Evolutionary conservation across 2,113 vertebrate genomes (phyloP).

Genomic region (Seriola quinqueradiata): DNA sequence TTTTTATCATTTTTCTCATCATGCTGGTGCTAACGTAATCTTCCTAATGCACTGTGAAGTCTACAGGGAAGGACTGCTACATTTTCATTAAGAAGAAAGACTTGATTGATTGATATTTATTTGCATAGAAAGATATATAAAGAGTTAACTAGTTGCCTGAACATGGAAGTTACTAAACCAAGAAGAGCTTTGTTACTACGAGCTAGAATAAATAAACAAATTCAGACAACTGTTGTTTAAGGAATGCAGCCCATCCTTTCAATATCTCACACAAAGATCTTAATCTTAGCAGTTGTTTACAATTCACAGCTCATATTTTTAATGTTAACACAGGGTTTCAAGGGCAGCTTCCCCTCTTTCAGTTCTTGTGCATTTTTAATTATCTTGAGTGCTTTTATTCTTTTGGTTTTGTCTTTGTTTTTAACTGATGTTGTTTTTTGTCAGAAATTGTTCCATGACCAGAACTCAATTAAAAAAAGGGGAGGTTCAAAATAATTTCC

Average conservation of each 20-base stretch:
- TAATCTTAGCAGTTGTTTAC: background rate
- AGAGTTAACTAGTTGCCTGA: background rate
- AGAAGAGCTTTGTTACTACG: background rate
- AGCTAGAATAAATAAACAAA: background rate
- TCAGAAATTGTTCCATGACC: background rate
- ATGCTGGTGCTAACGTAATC: background rate
- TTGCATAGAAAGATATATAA: background rate
- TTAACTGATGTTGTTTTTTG: conserved; percentile 3
- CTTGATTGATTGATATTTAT: background rate
- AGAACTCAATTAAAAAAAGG: conserved; percentile 22
- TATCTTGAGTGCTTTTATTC: conserved; percentile 31
- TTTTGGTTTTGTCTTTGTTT: conserved; percentile 39
- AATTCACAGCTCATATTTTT: conserved; percentile 3
- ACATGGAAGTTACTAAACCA: background rate
- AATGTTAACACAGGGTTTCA: conserved; percentile 10
- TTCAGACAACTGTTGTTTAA: background rate
- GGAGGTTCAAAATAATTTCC: conserved; percentile 30
- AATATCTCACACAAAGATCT: background rate
- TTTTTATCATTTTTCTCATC: background rate
- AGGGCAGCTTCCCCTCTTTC: conserved; percentile 13
- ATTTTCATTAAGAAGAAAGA: background rate
- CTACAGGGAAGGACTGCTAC: background rate
- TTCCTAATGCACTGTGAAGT: background rate
- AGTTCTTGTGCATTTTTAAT: background rate
- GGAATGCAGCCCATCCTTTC: background rate